Conservation (phyloP, 64 coral and sea anemone genomes). For the Montipora sp. region DNA sequence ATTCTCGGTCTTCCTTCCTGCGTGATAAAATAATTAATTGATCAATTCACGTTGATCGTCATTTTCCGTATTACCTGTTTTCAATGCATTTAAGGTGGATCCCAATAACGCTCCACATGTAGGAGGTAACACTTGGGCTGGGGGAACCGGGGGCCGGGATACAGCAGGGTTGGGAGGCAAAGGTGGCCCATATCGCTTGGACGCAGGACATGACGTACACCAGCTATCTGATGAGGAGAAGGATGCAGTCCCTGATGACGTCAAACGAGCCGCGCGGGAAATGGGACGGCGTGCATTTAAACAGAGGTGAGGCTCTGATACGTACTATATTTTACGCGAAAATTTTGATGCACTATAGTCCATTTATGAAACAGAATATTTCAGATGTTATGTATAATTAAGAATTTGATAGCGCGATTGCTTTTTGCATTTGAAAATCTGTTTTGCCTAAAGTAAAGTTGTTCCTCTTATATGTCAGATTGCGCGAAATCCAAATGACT, state of each 20-base stretch:
- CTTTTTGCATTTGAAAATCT: no score
- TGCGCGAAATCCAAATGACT: conserved; percentile 97
- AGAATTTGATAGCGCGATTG: no score
- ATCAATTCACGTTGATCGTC: neutral
- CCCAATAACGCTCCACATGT: conserved; percentile 86
- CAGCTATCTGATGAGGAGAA: conserved; percentile 97
- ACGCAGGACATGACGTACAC: conserved; percentile 94
- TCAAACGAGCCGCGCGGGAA: conserved; percentile 89
- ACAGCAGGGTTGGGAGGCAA: conserved; percentile 98
- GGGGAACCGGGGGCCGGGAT: conserved; percentile 96
- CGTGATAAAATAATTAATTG: neutral
- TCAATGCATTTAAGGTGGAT: conserved; percentile 68
- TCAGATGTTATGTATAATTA: no score
- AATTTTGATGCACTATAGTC: no score
- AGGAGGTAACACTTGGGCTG: conserved; percentile 97
- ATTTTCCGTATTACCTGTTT: neutral
- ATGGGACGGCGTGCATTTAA: conserved; percentile 91
- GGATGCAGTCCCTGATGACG: conserved; percentile 90
- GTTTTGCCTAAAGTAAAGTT: neutral
- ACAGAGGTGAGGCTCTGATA: conserved; percentile 65
- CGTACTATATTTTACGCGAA: neutral
- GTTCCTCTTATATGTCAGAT: conserved; percentile 44
- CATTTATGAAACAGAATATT: no score
- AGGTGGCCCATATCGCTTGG: conserved; percentile 96
- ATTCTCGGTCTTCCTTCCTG: no score